These are phyloP conservation scores for Aphis craccivora DNA, from an alignment of 1,140 invertebrate genomes.

Conservation along the genomic window DNA sequence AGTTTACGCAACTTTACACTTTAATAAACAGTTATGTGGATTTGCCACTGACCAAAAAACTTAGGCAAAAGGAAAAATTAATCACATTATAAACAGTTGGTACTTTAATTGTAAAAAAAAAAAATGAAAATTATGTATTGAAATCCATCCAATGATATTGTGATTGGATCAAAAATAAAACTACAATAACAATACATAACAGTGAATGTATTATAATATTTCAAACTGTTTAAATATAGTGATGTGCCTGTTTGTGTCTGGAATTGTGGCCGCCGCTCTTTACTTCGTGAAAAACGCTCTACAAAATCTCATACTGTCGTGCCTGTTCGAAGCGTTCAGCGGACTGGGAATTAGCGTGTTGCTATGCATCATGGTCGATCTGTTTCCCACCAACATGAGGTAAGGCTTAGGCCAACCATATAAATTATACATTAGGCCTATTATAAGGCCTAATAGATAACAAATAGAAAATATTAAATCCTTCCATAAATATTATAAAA, in stretches of 20 bases:
- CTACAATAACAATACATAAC: too few relatives aligned
- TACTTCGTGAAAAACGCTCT: conserved; percentile 76
- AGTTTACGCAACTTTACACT: background rate
- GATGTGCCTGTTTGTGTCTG: conserved; percentile 68
- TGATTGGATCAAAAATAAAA: background rate
- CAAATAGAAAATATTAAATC: background rate
- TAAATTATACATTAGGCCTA: background rate
- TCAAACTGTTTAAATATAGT: conserved; percentile 66
- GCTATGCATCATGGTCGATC: conserved; percentile 78
- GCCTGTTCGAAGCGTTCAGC: conserved; percentile 78
- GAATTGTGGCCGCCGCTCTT: conserved; percentile 76
- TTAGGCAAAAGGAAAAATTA: background rate
- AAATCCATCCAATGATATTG: background rate
- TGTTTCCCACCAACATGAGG: conserved; percentile 82
- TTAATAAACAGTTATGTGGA: background rate
- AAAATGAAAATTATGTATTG: background rate
- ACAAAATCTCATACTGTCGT: conserved; percentile 77
- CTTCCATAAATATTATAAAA: background rate
- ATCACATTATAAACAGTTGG: background rate
- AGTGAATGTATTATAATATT: background rate
- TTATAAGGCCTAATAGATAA: too few relatives aligned
- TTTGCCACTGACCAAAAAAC: background rate
- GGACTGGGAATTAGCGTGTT: conserved; percentile 78
- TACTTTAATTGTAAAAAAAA: background rate
- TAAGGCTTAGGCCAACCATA: conserved; percentile 62